Evolutionary conservation across 2,113 vertebrate genomes (phyloP), one percentile per base, ranked within the genome.

Genomic region (Oryzias javanicus): DNA sequence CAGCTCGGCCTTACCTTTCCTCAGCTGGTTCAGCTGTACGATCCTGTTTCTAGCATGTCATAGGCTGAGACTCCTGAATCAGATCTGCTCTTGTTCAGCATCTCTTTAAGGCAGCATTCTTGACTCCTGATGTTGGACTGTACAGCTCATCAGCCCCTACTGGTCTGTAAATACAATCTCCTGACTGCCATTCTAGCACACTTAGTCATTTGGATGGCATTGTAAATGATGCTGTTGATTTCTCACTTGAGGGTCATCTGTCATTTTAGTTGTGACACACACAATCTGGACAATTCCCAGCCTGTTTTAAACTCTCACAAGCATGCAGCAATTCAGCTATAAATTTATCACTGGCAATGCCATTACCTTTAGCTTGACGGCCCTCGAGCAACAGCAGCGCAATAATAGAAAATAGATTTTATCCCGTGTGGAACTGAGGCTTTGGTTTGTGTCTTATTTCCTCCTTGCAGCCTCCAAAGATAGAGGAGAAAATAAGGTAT

Each of bases 391-490:
- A 79, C 59, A 44, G 67, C 79, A 80, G 79, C 67, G 84, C 83
- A 87, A 90, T 90, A 90, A 90, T 85, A 82, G 80, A 86, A 86
- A 90, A 90, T 86, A 88, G 88, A 90, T 90, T 86, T 86, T 86
- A 88, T 91, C 87, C 85, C 84, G 55, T 84, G 76, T 81, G 80
- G 85, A 82, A 78, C 61, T 13, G 16, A 74, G 72, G 77, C 71
- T 79, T 79, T 76, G 45, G 67, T 74, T 68, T 67, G 78, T 64
- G 83, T 85, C 88, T 89, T 89, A 86, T 86, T 88, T 87, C 74
- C 72, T 80, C 77, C 70, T 79, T 76, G 83, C 76, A 88, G 86
- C 81, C 68, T 72, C 50, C 19, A 41, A 35, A 88, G 89, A 90
- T 88, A 83, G 83, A 76, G 65, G 60, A 63, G 81, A 79, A 83